Evolutionary conservation across 2,113 vertebrate species (phyloP), one percentile per base, ranked within the genome.

Genomic region (Oreochromis spilurus): DNA sequence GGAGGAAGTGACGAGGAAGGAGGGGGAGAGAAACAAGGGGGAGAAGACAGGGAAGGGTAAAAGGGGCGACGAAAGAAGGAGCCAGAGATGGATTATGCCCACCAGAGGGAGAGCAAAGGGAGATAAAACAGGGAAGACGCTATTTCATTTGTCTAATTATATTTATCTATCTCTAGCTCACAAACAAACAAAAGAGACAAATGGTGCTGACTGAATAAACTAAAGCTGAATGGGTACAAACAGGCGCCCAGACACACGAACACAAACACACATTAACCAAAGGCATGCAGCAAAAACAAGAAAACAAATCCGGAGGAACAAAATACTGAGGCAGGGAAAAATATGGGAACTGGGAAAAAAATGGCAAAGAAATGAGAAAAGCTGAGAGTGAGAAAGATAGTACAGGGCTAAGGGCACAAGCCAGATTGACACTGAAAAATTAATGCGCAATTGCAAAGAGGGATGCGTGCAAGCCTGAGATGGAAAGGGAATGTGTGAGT

Each of bases 401-500:
- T 50, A 77, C 52, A 88, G 91, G 85, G 95, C 91, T 91, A 67
- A 95, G 94, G 94, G 95, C 91, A 88, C 75, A 75, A 92, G 92
- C 89, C 95, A 96, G 96, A 96, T 95, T 96, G 96, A 94, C 94
- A 93, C 94, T 96, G 94, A 97, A 97, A 96, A 94, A 96, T 96
- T 96, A 89, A 96, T 97, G 96, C 70, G 90, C 93, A 93, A 96
- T 93, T 87, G 91, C 93, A 90, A 92, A 93, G 88, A 90, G 90
- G 85, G 82, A 85, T 67, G 87, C 9, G 26, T 75, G 88, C 14
- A 84, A 87, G 91, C 80, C 77, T 21, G 52, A 58, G 90, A 93
- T 53, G 82, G 85, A 92, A 57, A 86, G 55, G 70, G 82, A 93
- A 87, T 82, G 88, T 91, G 88, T 87, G 93, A 93, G 87, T 91